These are phyloP conservation scores for Drosophila pectinifera DNA, from an alignment of 1,140 invertebrate genomes.

Conservation along the genomic window DNA sequence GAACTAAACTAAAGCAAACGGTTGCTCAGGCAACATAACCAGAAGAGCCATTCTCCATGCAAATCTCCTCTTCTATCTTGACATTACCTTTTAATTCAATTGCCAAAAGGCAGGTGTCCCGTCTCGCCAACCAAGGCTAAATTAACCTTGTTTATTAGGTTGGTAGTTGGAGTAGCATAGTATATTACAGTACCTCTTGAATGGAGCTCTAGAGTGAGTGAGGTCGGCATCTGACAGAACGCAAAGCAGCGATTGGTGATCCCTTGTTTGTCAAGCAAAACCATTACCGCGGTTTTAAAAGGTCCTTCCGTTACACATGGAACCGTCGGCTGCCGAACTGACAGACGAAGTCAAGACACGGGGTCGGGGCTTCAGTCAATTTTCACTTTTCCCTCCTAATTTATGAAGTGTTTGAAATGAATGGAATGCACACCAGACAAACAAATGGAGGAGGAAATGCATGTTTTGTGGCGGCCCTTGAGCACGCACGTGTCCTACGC, in stretches of 20 bases:
- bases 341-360: conserved; percentile 26
- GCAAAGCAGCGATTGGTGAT: conserved; percentile 6
- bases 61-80: not conserved
- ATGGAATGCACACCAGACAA: not conserved
- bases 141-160: not conserved
- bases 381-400: conserved; percentile 2
- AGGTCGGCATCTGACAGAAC: conserved; percentile 5
- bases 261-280: conserved; percentile 57
- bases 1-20: not conserved
- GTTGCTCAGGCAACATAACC: not conserved
- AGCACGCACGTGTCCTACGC: conserved; percentile 17
- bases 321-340: not conserved
- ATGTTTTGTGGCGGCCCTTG: conserved; percentile 3
- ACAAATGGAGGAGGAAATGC: conserved; percentile 13
- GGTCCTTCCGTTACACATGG: conserved; percentile 11
- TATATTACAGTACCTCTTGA: not conserved
- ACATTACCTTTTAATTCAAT: conserved; percentile 5
- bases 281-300: conserved; percentile 33
- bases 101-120: not conserved
- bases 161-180: not conserved
- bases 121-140: no score
- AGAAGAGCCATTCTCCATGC: not conserved
- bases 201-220: conserved; percentile 2
- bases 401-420: conserved; percentile 19
- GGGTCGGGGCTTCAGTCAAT: not conserved